A percentile compares a stretch with the other conserved stretches of the same genome.
These are phyloP conservation scores for Drosophila melanogaster DNA, from an alignment of 1,140 invertebrate species.

Conservation along the genomic window Release_6_plus_ISO1_MT NT_033779.5:12202501-12203000, in stretches of 20 bases:
- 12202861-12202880: slow-evolving; percentile 9
- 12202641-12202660: slow-evolving; percentile 82
- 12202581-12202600: slow-evolving; percentile 26
- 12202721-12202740: slow-evolving; percentile 62
- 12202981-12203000: slow-evolving; percentile 25
- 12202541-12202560: background rate
- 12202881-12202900: background rate
- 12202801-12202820: background rate
- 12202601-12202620: slow-evolving; percentile 77
- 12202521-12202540: slow-evolving; percentile 47
- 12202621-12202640: slow-evolving; percentile 72
- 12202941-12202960: slow-evolving; percentile 28
- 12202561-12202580: slow-evolving; percentile 10
- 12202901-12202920: slow-evolving; percentile 32
- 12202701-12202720: slow-evolving; percentile 29
- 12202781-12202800: slow-evolving; percentile 44
- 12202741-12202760: slow-evolving; percentile 55
- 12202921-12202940: slow-evolving; percentile 52
- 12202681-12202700: background rate
- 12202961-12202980: slow-evolving; percentile 51
- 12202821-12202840: slow-evolving; percentile 39
- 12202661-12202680: slow-evolving; percentile 9
- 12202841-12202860: slow-evolving; percentile 57
- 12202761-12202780: slow-evolving; percentile 2
- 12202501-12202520: slow-evolving; percentile 67